Evolutionary conservation across 2,113 vertebrate genomes (phyloP).

Genomic region (Carollia perspicillata): DNA sequence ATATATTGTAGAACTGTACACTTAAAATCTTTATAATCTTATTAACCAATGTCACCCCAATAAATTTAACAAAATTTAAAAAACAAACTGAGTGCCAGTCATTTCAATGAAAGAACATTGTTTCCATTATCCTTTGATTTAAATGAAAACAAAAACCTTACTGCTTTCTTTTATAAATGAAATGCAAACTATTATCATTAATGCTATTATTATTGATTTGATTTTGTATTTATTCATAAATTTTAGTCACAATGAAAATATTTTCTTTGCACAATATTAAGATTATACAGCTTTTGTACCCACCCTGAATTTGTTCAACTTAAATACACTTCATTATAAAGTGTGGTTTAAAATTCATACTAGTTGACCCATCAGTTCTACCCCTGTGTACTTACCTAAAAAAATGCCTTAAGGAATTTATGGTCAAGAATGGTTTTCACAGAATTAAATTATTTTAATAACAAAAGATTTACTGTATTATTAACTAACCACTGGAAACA

Average conservation of each 20-base stretch:
- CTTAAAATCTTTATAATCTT: background rate
- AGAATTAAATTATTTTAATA: background rate
- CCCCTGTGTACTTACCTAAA: background rate
- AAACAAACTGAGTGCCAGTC: background rate
- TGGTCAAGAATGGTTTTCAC: background rate
- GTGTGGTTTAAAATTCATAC: background rate
- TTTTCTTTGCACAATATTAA: background rate
- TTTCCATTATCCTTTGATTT: background rate
- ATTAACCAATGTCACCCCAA: background rate
- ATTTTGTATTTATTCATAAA: background rate
- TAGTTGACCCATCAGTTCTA: background rate
- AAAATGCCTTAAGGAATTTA: background rate
- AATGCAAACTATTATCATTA: background rate
- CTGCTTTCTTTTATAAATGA: constrained; percentile 7
- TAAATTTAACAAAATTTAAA: background rate
- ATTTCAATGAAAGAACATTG: background rate
- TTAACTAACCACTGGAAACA: background rate
- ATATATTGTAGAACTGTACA: background rate
- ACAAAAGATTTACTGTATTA: background rate
- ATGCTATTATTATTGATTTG: constrained; percentile 1
- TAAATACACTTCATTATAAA: background rate
- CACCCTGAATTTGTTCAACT: background rate
- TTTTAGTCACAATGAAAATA: background rate
- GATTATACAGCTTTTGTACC: background rate
- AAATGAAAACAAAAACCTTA: background rate